phyloP scores from a whole-genome alignment of 2,888 invertebrate species.

The Anaspis maculata region DNA sequence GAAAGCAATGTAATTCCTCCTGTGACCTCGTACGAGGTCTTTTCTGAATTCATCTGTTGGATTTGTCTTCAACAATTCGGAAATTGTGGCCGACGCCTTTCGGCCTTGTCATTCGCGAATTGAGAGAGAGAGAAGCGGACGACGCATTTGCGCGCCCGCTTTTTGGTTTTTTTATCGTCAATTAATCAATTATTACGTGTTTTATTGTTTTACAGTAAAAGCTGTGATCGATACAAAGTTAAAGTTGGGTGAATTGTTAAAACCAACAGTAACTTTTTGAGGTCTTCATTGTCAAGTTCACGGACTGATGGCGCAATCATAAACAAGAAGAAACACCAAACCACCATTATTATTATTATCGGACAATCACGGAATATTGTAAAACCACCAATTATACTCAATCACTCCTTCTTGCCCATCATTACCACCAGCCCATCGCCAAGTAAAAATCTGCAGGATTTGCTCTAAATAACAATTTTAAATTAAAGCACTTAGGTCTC shows the following conservation, averaged over 20 bases:
- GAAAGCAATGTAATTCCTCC: slow-evolving; percentile 43
- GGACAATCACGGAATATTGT: no score
- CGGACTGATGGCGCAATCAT: slow-evolving; percentile 26
- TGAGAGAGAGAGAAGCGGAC: no score
- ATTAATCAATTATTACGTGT: slow-evolving; percentile 4
- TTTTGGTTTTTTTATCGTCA: no score
- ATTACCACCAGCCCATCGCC: slow-evolving; percentile 31
- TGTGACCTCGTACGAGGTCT: slow-evolving; percentile 37
- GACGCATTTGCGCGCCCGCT: no score
- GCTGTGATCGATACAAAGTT: slow-evolving; percentile 26
- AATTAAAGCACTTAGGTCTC: slow-evolving; percentile 42
- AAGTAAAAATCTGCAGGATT: slow-evolving; percentile 44
- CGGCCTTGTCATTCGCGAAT: slow-evolving; percentile 30
- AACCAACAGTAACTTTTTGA: slow-evolving; percentile 45
- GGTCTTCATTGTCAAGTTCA: slow-evolving; percentile 39
- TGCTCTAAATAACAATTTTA: slow-evolving; percentile 36
- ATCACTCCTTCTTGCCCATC: slow-evolving; percentile 24
- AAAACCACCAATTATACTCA: no score
- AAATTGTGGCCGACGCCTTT: slow-evolving; percentile 20
- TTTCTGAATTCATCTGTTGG: slow-evolving; percentile 44
- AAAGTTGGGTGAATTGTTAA: slow-evolving; percentile 41
- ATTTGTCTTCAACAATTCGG: slow-evolving; percentile 42
- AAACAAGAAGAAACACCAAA: slow-evolving; percentile 22
- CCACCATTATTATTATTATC: no score
- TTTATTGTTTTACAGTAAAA: slow-evolving; percentile 23